A percentile compares a stretch with the other conserved stretches of the same genome.
These are phyloP conservation scores for Steinernema scapterisci DNA, from an alignment of 2,888 invertebrate species.

Conservation along the genomic window DNA sequence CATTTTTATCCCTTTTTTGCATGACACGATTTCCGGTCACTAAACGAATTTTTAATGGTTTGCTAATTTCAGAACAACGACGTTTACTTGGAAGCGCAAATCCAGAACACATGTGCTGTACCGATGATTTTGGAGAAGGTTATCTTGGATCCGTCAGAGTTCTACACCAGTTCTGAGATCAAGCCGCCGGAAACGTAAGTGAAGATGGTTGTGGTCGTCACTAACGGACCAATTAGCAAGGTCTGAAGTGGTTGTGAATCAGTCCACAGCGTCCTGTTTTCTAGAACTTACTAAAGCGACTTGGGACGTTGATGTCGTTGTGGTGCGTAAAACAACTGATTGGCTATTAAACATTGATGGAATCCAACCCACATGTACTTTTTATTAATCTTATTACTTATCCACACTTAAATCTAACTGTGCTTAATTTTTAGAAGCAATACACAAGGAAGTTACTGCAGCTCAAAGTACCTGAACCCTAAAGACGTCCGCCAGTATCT, in stretches of 20 bases:
- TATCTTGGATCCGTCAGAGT: constrained; percentile 87
- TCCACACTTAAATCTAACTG: not conserved
- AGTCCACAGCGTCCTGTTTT: too few relatives aligned
- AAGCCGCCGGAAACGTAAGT: constrained; percentile 51
- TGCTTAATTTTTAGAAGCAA: not conserved
- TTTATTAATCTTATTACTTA: too few relatives aligned
- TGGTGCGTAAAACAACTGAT: too few relatives aligned
- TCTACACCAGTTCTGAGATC: constrained; percentile 75
- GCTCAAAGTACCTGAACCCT: constrained; percentile 76
- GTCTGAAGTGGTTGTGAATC: too few relatives aligned
- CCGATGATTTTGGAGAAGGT: constrained; percentile 93
- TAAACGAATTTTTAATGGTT: too few relatives aligned
- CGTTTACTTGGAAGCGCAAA: constrained; percentile 78
- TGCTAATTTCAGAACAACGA: constrained; percentile 73
- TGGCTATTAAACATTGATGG: too few relatives aligned
- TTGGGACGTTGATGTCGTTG: too few relatives aligned
- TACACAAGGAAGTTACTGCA: constrained; percentile 48
- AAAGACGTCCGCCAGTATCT: constrained; percentile 91
- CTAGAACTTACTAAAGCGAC: too few relatives aligned
- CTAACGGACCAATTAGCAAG: too few relatives aligned
- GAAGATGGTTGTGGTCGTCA: not conserved
- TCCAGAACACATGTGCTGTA: constrained; percentile 89
- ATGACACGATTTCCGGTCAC: too few relatives aligned
- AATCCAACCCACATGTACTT: too few relatives aligned
- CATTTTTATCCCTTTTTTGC: too few relatives aligned